Evolutionary conservation across 1,140 invertebrate species (phyloP), one percentile per base, ranked within the genome.

Genomic region (Drepana arcuata): DNA sequence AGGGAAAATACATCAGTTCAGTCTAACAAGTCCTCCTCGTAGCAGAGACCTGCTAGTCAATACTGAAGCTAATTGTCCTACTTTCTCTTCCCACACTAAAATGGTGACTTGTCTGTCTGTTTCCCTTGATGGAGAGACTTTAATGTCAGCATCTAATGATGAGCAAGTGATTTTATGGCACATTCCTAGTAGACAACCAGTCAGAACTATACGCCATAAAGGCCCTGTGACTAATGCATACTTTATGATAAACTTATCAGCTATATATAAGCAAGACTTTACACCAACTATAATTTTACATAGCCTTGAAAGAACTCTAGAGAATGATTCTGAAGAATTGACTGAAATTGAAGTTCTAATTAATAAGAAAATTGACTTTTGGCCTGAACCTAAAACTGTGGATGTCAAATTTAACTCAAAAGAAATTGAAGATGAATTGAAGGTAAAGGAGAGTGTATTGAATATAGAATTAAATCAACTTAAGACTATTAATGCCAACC

Each of bases 141-240:
- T 97, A 7, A 68, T 93, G 3, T 94, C 93, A 0, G 94, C 91
- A 0, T 90, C 90, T 0, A 83, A 87, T 40, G 93, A 94, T 83
- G 85, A 86, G 14, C 86, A 83, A 38, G 88, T 95, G 1, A 88
- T 90, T 47, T 55, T 95, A 13, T 96, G 94, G 94, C 89, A 96
- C 50, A 88, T 95, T 18, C 60, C 62, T 16, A 94, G 91, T 63
- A 75, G 86, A 26, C 91, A 94, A 55, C 87, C 91, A 32, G 71
- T 92, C 7, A 86, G 88, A 44, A 89, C 85, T 7, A 82, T 96
- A 14, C 71, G 79, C 12, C 90, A 92, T 48, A 93, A 91, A 71
- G 92, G 91, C 11, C 57, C 87, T 2, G 84, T 95, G 0, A 92
- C 87, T 2, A 93, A 94, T 73, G 86, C 88, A 1, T 85, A 88